Conservation (phyloP, 2,888 invertebrate species). For the Acanthopleura granulata region DNA sequence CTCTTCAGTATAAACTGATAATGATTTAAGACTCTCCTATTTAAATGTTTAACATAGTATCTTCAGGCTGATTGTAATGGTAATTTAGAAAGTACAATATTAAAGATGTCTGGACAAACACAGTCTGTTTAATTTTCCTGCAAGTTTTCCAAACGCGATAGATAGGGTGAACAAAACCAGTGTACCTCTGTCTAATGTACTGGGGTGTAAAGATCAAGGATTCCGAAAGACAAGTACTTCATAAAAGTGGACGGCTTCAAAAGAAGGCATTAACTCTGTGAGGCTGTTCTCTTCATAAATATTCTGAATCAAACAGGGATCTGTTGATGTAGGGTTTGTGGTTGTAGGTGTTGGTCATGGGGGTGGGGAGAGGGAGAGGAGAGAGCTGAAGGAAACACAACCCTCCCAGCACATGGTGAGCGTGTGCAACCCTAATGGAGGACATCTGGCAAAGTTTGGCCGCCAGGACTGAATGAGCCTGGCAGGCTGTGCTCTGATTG, state of each 20-base stretch:
- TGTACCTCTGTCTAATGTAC: too few species aligned
- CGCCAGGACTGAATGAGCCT: neutral
- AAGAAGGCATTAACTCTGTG: neutral
- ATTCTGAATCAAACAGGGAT: neutral
- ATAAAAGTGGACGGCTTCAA: neutral
- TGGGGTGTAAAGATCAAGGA: too few species aligned
- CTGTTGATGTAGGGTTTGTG: slow-evolving; percentile 1
- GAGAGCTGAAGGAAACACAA: neutral
- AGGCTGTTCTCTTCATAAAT: neutral
- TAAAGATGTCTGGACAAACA: too few species aligned
- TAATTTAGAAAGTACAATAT: too few species aligned
- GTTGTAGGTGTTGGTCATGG: neutral
- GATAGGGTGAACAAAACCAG: too few species aligned
- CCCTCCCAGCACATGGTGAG: neutral
- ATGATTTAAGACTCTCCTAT: too few species aligned
- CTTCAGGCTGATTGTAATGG: too few species aligned
- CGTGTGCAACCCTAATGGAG: slow-evolving; percentile 10
- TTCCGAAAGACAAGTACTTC: too few species aligned
- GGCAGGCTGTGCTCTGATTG: slow-evolving; percentile 3
- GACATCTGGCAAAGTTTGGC: slow-evolving; percentile 16
- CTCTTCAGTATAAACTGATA: too few species aligned
- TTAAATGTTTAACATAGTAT: too few species aligned
- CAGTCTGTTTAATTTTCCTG: too few species aligned
- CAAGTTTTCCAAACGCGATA: too few species aligned
- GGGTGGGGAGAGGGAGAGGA: neutral